Evolutionary conservation across 2,888 invertebrate genomes (phyloP).

Genomic region (Catocala nupta): DNA sequence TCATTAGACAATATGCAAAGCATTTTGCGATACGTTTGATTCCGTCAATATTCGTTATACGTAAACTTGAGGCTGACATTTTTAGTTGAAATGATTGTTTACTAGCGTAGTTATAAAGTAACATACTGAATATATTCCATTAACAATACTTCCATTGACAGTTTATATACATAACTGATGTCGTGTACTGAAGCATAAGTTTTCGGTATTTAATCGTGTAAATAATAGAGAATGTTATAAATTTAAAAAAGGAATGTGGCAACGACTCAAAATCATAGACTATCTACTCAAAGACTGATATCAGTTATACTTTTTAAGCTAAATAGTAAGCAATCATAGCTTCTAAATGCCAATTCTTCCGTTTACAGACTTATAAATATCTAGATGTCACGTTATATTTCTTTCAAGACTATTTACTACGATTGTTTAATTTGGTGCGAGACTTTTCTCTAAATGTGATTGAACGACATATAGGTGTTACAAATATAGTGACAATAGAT

Average conservation of each 20-base stretch:
- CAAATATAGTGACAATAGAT: slow-evolving; percentile 63
- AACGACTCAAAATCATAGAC: slow-evolving; percentile 7
- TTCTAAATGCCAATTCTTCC: slow-evolving; percentile 38
- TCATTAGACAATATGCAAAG: slow-evolving; percentile 42
- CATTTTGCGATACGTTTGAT: slow-evolving; percentile 42
- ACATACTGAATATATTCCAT: slow-evolving; percentile 29
- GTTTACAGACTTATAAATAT: slow-evolving; percentile 40
- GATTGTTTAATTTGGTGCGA: slow-evolving; percentile 45
- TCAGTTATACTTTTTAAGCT: slow-evolving; percentile 26
- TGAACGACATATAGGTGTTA: slow-evolving; percentile 53
- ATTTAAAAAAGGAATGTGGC: neutral
- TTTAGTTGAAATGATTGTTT: slow-evolving; percentile 34
- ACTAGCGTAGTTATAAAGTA: slow-evolving; percentile 12
- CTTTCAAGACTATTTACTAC: slow-evolving; percentile 36
- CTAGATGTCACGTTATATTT: slow-evolving; percentile 34
- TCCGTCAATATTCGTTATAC: slow-evolving; percentile 51
- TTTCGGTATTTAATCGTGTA: neutral
- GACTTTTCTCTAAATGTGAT: slow-evolving; percentile 54
- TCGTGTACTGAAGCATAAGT: slow-evolving; percentile 20
- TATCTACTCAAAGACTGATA: slow-evolving; percentile 43
- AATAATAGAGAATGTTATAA: neutral
- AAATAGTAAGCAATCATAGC: slow-evolving; percentile 33
- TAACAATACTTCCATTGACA: slow-evolving; percentile 39
- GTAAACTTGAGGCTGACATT: slow-evolving; percentile 44
- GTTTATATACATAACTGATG: slow-evolving; percentile 27